Percentiles rank a stretch among this genome's conserved stretches.
Conservation (phyloP, 2,797 vertebrate species). For the Sitta carolinensis region DNA sequence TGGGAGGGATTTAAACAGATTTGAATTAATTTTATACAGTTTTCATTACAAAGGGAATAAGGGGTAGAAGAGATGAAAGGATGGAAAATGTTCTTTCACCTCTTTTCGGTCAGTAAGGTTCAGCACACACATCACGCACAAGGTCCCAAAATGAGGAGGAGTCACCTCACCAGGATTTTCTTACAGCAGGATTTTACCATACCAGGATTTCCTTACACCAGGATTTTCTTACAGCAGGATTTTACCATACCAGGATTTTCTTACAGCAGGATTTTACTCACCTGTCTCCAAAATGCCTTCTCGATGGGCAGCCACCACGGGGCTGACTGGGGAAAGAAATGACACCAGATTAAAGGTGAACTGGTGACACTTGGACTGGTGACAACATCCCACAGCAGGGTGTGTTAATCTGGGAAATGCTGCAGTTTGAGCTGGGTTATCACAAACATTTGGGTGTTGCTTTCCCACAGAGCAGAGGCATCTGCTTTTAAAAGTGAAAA, state of each 20-base stretch:
- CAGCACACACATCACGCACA: not conserved
- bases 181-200: not conserved
- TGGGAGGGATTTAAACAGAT: constrained; percentile 24
- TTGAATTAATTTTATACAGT: not conserved
- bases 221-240: not conserved
- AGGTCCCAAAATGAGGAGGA: accelerated
- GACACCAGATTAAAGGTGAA: not conserved
- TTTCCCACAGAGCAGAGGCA: not conserved
- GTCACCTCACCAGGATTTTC: not conserved
- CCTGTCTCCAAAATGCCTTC: constrained; percentile 94
- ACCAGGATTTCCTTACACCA: too few relatives aligned
- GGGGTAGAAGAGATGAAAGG: not conserved
- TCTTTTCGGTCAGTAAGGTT: accelerated
- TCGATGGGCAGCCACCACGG: constrained; percentile 96
- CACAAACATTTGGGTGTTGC: not conserved
- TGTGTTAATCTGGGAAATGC: not conserved
- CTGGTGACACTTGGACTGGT: not conserved
- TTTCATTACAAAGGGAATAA: not conserved
- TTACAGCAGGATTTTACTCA: constrained; percentile 19
- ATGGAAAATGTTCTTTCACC: accelerated
- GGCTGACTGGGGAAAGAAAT: constrained; percentile 79
- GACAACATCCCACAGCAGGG: not conserved
- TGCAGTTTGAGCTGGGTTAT: not conserved
- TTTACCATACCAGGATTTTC: too few relatives aligned
- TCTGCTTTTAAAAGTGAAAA: not conserved